Conservation (phyloP, 2,113 vertebrate species). For the Pachypanchax playfairii region DNA sequence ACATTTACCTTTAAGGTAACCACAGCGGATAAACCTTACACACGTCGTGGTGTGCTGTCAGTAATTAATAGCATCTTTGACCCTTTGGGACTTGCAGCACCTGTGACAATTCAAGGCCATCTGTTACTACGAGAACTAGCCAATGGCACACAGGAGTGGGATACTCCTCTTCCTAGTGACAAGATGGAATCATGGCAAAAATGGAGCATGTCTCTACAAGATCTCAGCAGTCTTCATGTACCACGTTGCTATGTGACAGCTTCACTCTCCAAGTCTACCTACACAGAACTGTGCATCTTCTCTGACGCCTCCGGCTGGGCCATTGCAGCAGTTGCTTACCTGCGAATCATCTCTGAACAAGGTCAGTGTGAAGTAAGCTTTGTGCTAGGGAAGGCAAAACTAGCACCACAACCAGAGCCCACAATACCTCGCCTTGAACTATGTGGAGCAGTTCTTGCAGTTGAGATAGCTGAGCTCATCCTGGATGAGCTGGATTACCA, state of each 20-base stretch:
- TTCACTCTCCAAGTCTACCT: background rate
- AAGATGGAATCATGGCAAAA: too few species aligned
- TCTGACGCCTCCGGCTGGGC: constrained; percentile 6
- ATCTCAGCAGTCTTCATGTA: too few species aligned
- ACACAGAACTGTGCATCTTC: constrained; percentile 1
- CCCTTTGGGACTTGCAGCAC: too few species aligned
- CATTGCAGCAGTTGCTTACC: constrained; percentile 7
- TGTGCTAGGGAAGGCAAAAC: constrained; percentile 15
- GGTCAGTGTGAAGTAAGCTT: background rate
- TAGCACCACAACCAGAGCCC: background rate
- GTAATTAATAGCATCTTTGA: too few species aligned
- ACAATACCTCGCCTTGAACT: constrained; percentile 24
- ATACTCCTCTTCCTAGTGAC: too few species aligned
- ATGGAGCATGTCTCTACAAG: too few species aligned
- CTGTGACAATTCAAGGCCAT: too few species aligned
- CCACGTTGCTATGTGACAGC: background rate
- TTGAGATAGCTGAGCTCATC: background rate
- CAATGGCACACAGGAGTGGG: too few species aligned
- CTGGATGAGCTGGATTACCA: background rate
- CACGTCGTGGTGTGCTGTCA: background rate
- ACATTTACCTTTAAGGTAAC: too few species aligned
- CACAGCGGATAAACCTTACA: background rate
- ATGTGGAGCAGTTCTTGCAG: constrained; percentile 14
- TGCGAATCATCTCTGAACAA: background rate
- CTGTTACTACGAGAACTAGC: too few species aligned